Conservation (phyloP, 2,888 invertebrate species). For the Cheiracanthium punctorium region DNA sequence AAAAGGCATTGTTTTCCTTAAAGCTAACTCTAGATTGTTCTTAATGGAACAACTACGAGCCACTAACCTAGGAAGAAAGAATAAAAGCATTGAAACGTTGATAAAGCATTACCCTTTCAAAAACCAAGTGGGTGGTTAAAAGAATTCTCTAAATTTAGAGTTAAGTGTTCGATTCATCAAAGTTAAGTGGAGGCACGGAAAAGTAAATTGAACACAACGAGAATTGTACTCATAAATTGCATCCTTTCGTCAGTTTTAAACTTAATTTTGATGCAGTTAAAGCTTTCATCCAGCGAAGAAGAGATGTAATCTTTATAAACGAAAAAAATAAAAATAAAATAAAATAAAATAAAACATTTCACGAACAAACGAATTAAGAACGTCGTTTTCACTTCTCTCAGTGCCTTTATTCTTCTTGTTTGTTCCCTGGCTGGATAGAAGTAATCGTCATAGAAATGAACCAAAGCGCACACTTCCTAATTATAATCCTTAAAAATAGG, state of each 20-base stretch:
- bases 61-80: too few relatives aligned
- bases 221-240: background rate
- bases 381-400: background rate
- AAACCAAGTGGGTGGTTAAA: background rate
- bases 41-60: too few relatives aligned
- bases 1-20: too few relatives aligned
- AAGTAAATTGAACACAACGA: background rate
- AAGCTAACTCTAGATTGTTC: too few relatives aligned
- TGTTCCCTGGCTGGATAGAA: background rate
- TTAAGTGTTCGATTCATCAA: background rate
- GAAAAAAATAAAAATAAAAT: too few relatives aligned
- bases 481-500: background rate
- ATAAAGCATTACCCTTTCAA: too few relatives aligned
- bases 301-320: background rate
- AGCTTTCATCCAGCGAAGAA: background rate
- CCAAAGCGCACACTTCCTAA: background rate
- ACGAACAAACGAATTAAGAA: background rate
- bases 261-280: background rate
- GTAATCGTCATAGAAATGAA: background rate
- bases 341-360: too few relatives aligned
- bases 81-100: too few relatives aligned
- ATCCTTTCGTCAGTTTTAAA: background rate
- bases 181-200: background rate
- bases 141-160: background rate
- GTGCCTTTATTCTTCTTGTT: background rate